Conservation (phyloP, 2,113 vertebrate genomes). For the Bambusicola thoracicus region DNA sequence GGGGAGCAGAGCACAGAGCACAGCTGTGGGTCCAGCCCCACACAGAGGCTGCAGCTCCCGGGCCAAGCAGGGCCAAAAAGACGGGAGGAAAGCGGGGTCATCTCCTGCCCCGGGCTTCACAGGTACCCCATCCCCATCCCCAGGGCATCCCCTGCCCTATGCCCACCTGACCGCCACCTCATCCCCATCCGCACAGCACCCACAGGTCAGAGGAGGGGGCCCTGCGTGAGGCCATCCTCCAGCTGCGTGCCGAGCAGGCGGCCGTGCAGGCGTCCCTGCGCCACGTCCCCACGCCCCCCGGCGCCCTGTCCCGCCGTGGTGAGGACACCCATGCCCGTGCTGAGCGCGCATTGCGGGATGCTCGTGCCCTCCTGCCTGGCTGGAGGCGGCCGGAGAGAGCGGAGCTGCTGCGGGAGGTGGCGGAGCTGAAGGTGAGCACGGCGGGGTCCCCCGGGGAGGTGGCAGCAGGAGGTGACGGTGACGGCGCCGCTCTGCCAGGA, state of each 20-base stretch:
- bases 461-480: not conserved
- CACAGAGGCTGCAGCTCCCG: not conserved
- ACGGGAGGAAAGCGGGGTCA: not conserved
- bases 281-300: not conserved
- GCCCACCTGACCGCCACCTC: not conserved
- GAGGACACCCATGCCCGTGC: not conserved
- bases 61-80: fast-evolving
- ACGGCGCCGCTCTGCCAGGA: conserved; percentile 72
- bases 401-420: conserved; percentile 81
- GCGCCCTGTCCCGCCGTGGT: not conserved
- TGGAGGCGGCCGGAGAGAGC: conserved; percentile 78
- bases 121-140: not conserved
- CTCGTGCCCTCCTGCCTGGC: conserved; percentile 56
- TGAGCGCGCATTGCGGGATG: conserved; percentile 28
- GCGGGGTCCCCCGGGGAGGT: not conserved
- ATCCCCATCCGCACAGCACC: not conserved
- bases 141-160: fast-evolving
- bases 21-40: not conserved
- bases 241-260: conserved; percentile 77
- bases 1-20: not conserved
- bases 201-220: conserved; percentile 60
- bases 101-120: not conserved
- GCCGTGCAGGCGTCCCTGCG: conserved; percentile 77
- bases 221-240: conserved; percentile 75
- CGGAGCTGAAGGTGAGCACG: conserved; percentile 80